These are phyloP conservation scores for Andrena haemorrhoa DNA, from an alignment of 2,888 invertebrate genomes.

Conservation along the genomic window DNA sequence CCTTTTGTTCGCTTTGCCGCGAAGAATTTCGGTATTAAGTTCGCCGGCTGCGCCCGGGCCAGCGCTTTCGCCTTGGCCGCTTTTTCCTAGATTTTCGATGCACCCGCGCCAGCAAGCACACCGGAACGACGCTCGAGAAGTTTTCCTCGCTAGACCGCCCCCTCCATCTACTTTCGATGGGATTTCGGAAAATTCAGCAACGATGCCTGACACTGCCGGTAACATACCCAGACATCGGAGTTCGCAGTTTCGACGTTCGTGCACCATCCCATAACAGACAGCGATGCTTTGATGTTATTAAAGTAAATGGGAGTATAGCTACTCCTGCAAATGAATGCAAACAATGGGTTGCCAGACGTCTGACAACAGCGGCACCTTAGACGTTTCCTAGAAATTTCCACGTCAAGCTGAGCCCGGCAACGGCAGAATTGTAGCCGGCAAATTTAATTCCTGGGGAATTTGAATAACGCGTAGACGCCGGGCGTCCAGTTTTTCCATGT, in stretches of 20 bases:
- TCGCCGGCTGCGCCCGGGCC: not conserved
- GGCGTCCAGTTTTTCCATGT: constrained; percentile 27
- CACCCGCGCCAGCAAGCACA: not conserved
- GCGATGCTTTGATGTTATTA: constrained; percentile 55
- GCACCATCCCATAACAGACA: constrained; percentile 35
- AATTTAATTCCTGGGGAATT: constrained; percentile 63
- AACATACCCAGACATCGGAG: not conserved
- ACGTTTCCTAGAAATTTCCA: constrained; percentile 59
- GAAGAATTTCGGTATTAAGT: constrained; percentile 51
- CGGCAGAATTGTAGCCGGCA: constrained; percentile 25
- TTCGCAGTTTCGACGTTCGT: constrained; percentile 20
- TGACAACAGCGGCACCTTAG: constrained; percentile 28
- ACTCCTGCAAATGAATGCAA: constrained; percentile 61
- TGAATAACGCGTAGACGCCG: constrained; percentile 45
- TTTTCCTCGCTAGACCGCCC: not conserved
- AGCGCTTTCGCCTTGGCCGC: not conserved
- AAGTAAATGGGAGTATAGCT: constrained; percentile 48
- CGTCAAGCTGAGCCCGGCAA: constrained; percentile 45
- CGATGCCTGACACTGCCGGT: constrained; percentile 2
- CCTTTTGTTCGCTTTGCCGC: constrained; percentile 30
- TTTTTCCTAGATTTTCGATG: constrained; percentile 13
- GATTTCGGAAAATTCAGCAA: constrained; percentile 47
- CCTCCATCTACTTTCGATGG: not conserved
- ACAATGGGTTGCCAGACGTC: constrained; percentile 45
- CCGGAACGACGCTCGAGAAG: not conserved